Conservation (phyloP, 2,113 vertebrate genomes). For the Psophia crepitans region DNA sequence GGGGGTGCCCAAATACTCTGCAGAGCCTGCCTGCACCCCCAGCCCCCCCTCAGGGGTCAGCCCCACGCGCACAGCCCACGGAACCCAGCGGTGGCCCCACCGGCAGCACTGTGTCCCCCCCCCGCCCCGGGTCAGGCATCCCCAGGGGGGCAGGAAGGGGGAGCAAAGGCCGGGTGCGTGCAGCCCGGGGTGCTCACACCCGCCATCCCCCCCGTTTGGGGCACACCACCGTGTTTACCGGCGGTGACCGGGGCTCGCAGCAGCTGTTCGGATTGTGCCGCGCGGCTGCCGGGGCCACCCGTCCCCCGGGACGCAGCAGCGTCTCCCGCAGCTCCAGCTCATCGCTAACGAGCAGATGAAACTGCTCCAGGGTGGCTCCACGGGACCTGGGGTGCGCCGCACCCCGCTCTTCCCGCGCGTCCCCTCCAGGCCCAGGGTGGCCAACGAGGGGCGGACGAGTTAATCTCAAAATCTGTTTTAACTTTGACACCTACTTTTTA, state of each 20-base stretch:
- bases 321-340: not conserved
- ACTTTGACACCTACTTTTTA: constrained; percentile 27
- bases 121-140: not conserved
- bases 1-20: rapidly evolving
- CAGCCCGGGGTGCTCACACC: not conserved
- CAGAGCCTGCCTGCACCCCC: no score
- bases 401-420: not conserved
- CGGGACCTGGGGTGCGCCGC: rapidly evolving
- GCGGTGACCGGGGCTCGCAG: not conserved
- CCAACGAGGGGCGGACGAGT: not conserved
- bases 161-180: rapidly evolving
- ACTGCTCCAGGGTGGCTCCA: not conserved
- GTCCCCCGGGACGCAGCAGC: not conserved
- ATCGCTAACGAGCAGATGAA: not conserved
- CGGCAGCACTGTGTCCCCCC: not conserved
- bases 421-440: not conserved
- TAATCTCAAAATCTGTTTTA: constrained; percentile 7
- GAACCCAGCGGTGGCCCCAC: rapidly evolving
- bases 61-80: not conserved
- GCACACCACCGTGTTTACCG: not conserved
- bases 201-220: not conserved
- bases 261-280: not conserved
- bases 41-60: no score
- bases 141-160: not conserved
- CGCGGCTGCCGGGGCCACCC: not conserved